These are phyloP conservation scores for Sycophila sp. DNA, from an alignment of 1,140 invertebrate genomes.

Conservation along the genomic window DNA sequence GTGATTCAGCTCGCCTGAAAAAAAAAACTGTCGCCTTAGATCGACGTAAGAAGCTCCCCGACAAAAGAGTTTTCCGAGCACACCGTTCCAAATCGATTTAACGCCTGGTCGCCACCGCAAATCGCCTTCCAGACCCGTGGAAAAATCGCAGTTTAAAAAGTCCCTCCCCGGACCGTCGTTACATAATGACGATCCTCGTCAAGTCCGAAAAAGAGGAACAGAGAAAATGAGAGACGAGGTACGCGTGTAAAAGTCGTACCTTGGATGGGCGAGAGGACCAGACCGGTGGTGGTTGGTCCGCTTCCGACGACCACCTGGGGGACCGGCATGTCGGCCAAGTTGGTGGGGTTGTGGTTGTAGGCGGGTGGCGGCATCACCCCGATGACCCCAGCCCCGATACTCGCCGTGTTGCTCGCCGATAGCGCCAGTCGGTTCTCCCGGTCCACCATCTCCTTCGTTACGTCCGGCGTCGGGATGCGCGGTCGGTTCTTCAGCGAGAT, in stretches of 20 bases:
- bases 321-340: constrained; percentile 72
- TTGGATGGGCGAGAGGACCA: constrained; percentile 77
- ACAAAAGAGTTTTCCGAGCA: too few relatives aligned
- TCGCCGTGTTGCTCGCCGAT: constrained; percentile 65
- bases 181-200: too few relatives aligned
- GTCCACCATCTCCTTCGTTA: constrained; percentile 79
- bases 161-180: too few relatives aligned
- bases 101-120: too few relatives aligned
- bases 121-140: too few relatives aligned
- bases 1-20: too few relatives aligned
- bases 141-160: too few relatives aligned
- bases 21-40: too few relatives aligned
- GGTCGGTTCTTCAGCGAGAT: constrained; percentile 79
- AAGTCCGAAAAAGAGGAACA: neutral
- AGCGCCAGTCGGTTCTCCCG: constrained; percentile 73
- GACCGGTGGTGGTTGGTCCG: neutral
- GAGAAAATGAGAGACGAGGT: neutral
- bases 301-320: constrained; percentile 67
- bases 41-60: too few relatives aligned
- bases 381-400: constrained; percentile 70
- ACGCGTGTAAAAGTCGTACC: constrained; percentile 49
- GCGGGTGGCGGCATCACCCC: constrained; percentile 68
- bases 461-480: constrained; percentile 86
- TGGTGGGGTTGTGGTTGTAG: constrained; percentile 58
- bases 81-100: too few relatives aligned